A percentile compares a stretch with the other conserved stretches of the same genome.
Conservation (phyloP, 2,113 vertebrate species). For the Rhegmatorhina hoffmannsi region DNA sequence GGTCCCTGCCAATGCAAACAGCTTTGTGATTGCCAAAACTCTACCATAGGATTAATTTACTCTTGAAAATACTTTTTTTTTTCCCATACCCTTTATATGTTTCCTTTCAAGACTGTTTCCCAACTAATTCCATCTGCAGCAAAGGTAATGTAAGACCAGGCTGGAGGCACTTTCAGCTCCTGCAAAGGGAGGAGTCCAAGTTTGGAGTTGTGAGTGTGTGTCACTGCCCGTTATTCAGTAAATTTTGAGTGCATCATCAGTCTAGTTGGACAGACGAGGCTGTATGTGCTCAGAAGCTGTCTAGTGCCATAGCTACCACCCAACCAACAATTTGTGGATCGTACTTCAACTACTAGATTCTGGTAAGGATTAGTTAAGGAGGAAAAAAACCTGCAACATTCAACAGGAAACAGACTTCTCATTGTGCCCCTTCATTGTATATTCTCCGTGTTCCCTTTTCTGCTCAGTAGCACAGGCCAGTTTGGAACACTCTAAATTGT, state of each 20-base stretch:
- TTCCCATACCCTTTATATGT: neutral
- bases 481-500: conserved; percentile 71
- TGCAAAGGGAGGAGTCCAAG: rapidly evolving
- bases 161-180: neutral
- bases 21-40: neutral
- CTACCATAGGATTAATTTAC: neutral
- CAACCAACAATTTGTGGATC: neutral
- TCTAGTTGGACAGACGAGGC: neutral
- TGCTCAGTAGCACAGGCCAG: neutral
- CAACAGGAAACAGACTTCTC: conserved; percentile 24
- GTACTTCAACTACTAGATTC: conserved; percentile 5
- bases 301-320: conserved; percentile 19
- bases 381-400: neutral
- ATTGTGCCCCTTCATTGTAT: neutral
- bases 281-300: neutral
- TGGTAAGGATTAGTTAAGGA: conserved; percentile 22
- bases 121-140: neutral
- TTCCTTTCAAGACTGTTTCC: neutral
- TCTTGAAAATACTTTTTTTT: neutral
- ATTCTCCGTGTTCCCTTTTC: neutral
- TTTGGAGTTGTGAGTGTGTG: neutral
- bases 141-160: neutral
- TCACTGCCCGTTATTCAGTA: neutral
- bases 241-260: neutral
- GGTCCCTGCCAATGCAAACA: neutral